Evolutionary conservation across 2,113 vertebrate genomes (phyloP).

Genomic region (Patagioenas fasciata): DNA sequence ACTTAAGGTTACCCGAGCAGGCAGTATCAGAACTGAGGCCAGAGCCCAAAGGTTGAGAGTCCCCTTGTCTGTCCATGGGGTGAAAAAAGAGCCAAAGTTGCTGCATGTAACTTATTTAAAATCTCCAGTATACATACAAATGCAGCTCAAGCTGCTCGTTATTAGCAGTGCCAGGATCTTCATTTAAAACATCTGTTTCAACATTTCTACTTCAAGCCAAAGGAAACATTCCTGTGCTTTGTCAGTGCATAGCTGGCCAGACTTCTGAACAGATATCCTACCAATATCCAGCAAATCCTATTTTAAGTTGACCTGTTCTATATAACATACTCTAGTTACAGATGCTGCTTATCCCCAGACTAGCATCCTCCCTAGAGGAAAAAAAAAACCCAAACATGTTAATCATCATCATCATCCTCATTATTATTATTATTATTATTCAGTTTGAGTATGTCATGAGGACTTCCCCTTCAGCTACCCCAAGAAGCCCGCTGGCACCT

Average conservation of each 20-base stretch:
- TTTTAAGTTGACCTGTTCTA: background rate
- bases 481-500: slow-evolving; percentile 65
- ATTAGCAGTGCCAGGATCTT: background rate
- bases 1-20: background rate
- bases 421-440: background rate
- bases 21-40: background rate
- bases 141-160: rapidly evolving
- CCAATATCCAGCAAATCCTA: background rate
- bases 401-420: background rate
- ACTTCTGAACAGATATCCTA: background rate
- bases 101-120: background rate
- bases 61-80: background rate
- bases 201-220: background rate
- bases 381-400: background rate
- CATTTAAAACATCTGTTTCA: slow-evolving; percentile 11
- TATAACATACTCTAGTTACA: background rate
- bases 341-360: background rate
- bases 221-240: background rate
- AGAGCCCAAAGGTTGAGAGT: background rate
- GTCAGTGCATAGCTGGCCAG: rapidly evolving
- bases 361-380: background rate
- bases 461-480: slow-evolving; percentile 45
- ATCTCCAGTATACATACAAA: background rate
- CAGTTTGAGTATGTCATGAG: slow-evolving; percentile 3
- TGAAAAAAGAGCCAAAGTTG: background rate